These are phyloP conservation scores for Sebastes oblongus DNA, from an alignment of 2,797 vertebrate species.

Conservation along the genomic window DNA sequence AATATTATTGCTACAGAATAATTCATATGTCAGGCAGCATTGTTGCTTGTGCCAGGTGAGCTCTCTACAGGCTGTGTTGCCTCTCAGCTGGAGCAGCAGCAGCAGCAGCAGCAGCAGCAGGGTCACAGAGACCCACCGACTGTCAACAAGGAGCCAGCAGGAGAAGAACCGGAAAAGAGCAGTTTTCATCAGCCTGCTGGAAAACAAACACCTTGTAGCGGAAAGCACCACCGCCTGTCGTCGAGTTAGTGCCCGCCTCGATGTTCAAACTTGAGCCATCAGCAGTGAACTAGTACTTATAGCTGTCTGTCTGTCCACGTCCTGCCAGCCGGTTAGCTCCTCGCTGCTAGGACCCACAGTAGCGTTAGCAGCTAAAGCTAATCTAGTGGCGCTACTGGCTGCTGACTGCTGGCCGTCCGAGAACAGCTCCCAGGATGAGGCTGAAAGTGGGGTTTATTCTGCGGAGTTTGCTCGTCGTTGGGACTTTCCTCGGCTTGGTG, in stretches of 20 bases:
- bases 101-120: background rate
- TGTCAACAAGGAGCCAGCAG: background rate
- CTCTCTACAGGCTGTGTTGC: background rate
- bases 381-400: no score
- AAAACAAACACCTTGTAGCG: background rate
- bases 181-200: background rate
- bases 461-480: conserved; percentile 87
- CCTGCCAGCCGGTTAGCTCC: background rate
- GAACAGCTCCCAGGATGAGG: conserved; percentile 79
- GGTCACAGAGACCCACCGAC: background rate
- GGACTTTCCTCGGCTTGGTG: conserved; percentile 89
- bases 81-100: background rate
- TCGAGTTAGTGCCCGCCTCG: background rate
- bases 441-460: conserved; percentile 91
- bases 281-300: background rate
- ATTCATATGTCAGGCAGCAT: no score
- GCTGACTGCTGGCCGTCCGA: no score
- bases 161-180: background rate
- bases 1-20: no score
- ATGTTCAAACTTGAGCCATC: background rate
- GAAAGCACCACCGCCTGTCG: background rate
- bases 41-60: background rate
- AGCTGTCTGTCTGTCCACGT: background rate
- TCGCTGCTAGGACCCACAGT: background rate
- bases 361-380: no score